These are phyloP conservation scores for Ashinkailepas kermadecensis DNA, from an alignment of 2,888 invertebrate genomes.

Conservation along the genomic window DNA sequence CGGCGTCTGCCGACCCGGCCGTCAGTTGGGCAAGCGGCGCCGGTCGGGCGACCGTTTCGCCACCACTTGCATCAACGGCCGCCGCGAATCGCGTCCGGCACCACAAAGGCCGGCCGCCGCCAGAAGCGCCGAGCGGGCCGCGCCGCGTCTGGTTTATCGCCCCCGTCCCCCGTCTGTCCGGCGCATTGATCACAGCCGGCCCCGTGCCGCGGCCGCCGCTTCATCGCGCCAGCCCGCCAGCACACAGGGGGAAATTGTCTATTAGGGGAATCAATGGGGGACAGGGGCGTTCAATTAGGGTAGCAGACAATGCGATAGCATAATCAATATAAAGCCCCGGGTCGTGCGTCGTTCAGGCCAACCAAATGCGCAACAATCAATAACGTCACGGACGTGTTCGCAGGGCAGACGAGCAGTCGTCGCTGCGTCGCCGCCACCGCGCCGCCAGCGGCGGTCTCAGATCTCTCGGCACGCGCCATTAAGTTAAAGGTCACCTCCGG, in stretches of 20 bases:
- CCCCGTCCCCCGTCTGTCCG: too few species aligned
- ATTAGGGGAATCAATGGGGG: constrained; percentile 18
- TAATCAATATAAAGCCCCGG: background rate
- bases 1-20: too few species aligned
- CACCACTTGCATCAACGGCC: too few species aligned
- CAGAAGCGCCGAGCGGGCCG: background rate
- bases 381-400: background rate
- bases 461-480: background rate
- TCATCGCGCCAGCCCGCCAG: background rate
- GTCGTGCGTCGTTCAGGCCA: background rate
- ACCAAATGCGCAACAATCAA: background rate
- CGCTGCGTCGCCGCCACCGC: background rate
- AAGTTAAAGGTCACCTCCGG: constrained; percentile 2
- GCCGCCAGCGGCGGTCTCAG: background rate
- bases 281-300: background rate
- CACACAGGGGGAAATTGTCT: background rate
- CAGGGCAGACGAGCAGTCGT: background rate
- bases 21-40: too few species aligned
- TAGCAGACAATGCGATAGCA: background rate
- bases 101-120: background rate
- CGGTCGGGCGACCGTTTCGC: too few species aligned
- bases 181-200: background rate
- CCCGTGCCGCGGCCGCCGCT: background rate
- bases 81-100: background rate
- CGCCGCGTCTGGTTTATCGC: too few species aligned